Evolutionary conservation across 2,797 vertebrate species (phyloP), one percentile per base, ranked within the genome.

Genomic region (Lophotriccus pileatus): DNA sequence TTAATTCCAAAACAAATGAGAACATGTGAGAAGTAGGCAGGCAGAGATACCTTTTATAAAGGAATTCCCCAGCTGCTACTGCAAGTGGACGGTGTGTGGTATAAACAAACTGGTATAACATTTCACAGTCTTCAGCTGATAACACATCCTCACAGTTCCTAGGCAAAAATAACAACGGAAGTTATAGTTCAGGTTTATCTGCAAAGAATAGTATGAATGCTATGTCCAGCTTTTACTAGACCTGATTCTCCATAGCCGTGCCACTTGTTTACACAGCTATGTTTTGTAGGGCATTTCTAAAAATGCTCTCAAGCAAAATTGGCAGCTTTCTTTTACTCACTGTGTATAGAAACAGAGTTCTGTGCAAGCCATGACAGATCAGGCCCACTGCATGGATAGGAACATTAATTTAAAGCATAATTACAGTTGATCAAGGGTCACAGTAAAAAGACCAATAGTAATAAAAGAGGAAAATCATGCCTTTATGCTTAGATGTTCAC

Each of bases 81-180:
- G 99, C 99, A 14, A 99, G 97, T 2, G 98, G 98, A 52, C 99
- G 98, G 95, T 99, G 98, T n/a, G 98, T 98, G 20, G 98, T 97
- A 94, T 98, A 99, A 85, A 99, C 99, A 90, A 99, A 98, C 96
- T 97, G 98, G 93, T 98, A 98, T 94, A 99, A 96, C 46, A 91
- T 98, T 96, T 98, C 97, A 97, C 98, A 98, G 96, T 99, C 99
- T 46, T 98, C 98, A 41, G 96, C 79, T 64, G 97, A 97, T 87
- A 99, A 96, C 19, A 96, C 95, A n/a, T 98, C 98, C 13, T 98
- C 98, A 64, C 98, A 98, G 58, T 98, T 97, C 96, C 99, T 99
- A 90, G 81, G 94, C 93, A 86, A 93, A 96, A 94, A 94, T 82
- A 89, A 96, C 81, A 95, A 68, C 21, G 4, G 93, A 95, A 94